A percentile compares a stretch with the other conserved stretches of the same genome.
These are phyloP conservation scores for Argyrosomus regius DNA, from an alignment of 2,797 vertebrate genomes.

Conservation along the genomic window DNA sequence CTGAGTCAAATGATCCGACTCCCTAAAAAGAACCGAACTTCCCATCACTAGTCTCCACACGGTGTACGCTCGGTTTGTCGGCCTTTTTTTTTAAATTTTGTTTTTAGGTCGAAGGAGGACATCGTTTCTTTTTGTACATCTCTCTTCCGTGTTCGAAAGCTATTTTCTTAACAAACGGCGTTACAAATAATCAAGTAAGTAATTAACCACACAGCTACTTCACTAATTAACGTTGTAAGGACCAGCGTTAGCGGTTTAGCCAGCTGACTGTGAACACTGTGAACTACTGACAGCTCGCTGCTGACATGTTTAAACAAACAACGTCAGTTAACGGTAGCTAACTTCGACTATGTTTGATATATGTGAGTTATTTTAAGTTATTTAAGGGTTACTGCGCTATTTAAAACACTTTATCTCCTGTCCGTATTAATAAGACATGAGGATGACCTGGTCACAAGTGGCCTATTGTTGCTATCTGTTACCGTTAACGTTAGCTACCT, in stretches of 20 bases:
- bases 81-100: background rate
- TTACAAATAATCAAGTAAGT: conserved; percentile 52
- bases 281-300: background rate
- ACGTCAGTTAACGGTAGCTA: conserved; percentile 4
- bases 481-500: background rate
- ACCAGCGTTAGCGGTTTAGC: background rate
- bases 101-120: conserved; percentile 12
- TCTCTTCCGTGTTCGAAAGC: conserved; percentile 44
- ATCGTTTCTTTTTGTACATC: conserved; percentile 2
- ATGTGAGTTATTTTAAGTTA: background rate
- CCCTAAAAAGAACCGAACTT: too few relatives aligned
- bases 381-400: too few relatives aligned
- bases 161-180: conserved; percentile 4
- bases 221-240: too few relatives aligned
- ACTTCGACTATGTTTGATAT: background rate
- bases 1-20: too few relatives aligned
- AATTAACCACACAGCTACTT: rapidly evolving
- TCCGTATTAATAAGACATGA: background rate
- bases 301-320: background rate
- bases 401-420: too few relatives aligned
- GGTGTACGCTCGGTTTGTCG: background rate
- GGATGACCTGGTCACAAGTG: conserved; percentile 5
- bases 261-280: background rate
- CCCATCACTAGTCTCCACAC: too few relatives aligned
- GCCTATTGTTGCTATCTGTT: background rate